Evolutionary conservation across 2,888 invertebrate species (phyloP).

Genomic region (Salpingus planirostris): DNA sequence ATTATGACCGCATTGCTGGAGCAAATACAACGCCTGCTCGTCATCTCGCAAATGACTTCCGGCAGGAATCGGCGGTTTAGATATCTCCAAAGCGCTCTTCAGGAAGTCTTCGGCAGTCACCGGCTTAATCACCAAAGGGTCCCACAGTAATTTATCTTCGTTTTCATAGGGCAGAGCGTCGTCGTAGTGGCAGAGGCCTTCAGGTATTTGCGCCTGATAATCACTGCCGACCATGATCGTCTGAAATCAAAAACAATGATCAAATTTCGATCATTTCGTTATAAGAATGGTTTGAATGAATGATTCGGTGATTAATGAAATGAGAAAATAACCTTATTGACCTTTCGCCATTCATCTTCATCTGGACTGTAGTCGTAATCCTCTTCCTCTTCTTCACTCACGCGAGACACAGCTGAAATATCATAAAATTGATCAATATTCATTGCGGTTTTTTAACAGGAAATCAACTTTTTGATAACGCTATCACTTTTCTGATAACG

Average conservation of each 20-base stretch:
- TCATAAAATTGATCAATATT: slow-evolving; percentile 5
- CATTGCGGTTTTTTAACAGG: too few species aligned
- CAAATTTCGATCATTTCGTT: slow-evolving; percentile 1
- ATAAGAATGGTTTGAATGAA: too few species aligned
- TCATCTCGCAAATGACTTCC: slow-evolving; percentile 78
- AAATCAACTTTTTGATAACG: too few species aligned
- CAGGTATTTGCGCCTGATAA: slow-evolving; percentile 90
- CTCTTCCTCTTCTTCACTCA: slow-evolving; percentile 73
- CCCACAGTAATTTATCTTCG: slow-evolving; percentile 92
- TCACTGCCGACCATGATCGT: slow-evolving; percentile 93
- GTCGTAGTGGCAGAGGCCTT: slow-evolving; percentile 84
- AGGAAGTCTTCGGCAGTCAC: slow-evolving; percentile 74
- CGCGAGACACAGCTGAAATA: slow-evolving; percentile 54
- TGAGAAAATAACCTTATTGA: slow-evolving; percentile 35
- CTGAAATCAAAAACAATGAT: slow-evolving; percentile 28
- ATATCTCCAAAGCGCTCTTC: slow-evolving; percentile 45
- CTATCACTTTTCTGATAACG: too few species aligned
- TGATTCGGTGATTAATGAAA: too few species aligned
- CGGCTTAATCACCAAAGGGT: slow-evolving; percentile 68
- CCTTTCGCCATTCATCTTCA: slow-evolving; percentile 82
- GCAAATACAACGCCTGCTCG: slow-evolving; percentile 80
- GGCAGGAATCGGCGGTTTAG: slow-evolving; percentile 50
- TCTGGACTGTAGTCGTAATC: slow-evolving; percentile 77
- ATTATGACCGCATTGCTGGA: slow-evolving; percentile 91
- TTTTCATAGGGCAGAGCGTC: slow-evolving; percentile 92